Percentiles rank a stretch among this genome's conserved stretches.
These are phyloP conservation scores for Thrips palmi DNA, from an alignment of 1,140 invertebrate species.

Conservation along the genomic window DNA sequence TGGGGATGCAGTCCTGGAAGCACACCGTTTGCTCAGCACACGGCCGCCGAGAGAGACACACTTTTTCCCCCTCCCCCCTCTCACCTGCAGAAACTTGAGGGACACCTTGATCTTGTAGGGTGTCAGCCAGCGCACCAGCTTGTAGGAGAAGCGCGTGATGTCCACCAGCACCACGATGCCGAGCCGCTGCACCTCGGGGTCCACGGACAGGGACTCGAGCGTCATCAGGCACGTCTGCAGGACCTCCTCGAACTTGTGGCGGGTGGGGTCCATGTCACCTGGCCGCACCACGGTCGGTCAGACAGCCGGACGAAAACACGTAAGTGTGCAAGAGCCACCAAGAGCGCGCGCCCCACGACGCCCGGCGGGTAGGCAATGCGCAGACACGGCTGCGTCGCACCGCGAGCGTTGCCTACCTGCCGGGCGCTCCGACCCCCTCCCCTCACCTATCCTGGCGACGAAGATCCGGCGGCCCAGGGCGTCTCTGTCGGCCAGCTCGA, in stretches of 20 bases:
- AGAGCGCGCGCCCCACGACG: no score
- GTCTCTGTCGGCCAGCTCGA: slow-evolving; percentile 9
- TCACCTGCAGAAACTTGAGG: slow-evolving; percentile 14
- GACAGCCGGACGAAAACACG: not conserved
- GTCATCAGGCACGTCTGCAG: slow-evolving; percentile 9
- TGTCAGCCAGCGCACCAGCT: slow-evolving; percentile 16
- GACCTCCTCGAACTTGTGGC: slow-evolving; percentile 11
- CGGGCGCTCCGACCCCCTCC: not conserved
- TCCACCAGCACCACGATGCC: slow-evolving; percentile 13
- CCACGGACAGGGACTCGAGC: slow-evolving; percentile 13
- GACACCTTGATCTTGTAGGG: slow-evolving; percentile 13
- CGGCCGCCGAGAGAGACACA: not conserved
- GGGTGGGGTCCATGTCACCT: slow-evolving; percentile 14
- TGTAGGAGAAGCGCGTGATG: slow-evolving; percentile 13
- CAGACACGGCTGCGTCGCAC: no score
- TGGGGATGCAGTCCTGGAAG: slow-evolving; percentile 15
- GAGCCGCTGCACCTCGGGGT: slow-evolving; percentile 14
- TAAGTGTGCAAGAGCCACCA: no score
- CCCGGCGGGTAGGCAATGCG: no score
- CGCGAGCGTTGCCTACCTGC: no score
- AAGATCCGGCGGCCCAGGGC: slow-evolving; percentile 8
- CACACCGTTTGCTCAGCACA: not conserved
- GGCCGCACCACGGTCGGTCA: not conserved
- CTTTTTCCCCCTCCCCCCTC: not conserved
- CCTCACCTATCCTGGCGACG: slow-evolving; percentile 13